phyloP scores from a whole-genome alignment of 1,140 invertebrate genomes.

The Drosophila elegans region DNA sequence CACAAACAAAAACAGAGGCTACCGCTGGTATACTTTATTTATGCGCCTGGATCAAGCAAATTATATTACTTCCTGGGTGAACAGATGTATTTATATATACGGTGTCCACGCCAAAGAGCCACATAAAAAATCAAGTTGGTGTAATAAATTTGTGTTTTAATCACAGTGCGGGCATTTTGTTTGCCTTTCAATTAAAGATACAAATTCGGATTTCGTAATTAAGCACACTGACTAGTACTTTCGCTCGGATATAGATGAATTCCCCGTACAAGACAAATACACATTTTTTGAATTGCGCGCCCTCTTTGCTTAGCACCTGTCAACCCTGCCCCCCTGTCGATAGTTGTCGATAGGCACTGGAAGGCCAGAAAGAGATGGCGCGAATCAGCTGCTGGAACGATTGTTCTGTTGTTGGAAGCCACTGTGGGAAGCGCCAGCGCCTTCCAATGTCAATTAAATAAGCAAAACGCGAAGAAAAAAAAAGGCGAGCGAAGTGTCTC shows the following conservation, averaged over 20 bases:
- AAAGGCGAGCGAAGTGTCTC: slow-evolving; percentile 9
- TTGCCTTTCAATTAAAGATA: slow-evolving; percentile 11
- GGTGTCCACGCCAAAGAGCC: background rate
- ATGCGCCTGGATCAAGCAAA: background rate
- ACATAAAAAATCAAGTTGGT: slow-evolving; percentile 2
- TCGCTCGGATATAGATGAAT: background rate
- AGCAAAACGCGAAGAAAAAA: slow-evolving; percentile 51
- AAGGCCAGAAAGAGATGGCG: slow-evolving; percentile 21
- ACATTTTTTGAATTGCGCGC: slow-evolving; percentile 12
- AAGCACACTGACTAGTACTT: background rate
- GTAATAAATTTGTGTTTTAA: slow-evolving; percentile 23
- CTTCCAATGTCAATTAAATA: slow-evolving; percentile 72
- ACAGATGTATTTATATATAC: background rate
- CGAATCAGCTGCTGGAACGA: slow-evolving; percentile 41
- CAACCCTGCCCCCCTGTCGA: slow-evolving; percentile 1
- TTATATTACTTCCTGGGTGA: background rate
- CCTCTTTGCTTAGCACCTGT: background rate
- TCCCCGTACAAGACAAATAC: background rate
- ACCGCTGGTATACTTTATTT: too few relatives aligned
- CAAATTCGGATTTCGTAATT: background rate
- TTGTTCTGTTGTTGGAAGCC: slow-evolving; percentile 47
- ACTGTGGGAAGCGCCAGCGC: slow-evolving; percentile 32
- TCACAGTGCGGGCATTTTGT: slow-evolving; percentile 3
- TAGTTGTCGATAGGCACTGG: slow-evolving; percentile 18
- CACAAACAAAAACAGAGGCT: background rate